phyloP scores from a whole-genome alignment of 2,888 invertebrate genomes.

The Arenicola marina region DNA sequence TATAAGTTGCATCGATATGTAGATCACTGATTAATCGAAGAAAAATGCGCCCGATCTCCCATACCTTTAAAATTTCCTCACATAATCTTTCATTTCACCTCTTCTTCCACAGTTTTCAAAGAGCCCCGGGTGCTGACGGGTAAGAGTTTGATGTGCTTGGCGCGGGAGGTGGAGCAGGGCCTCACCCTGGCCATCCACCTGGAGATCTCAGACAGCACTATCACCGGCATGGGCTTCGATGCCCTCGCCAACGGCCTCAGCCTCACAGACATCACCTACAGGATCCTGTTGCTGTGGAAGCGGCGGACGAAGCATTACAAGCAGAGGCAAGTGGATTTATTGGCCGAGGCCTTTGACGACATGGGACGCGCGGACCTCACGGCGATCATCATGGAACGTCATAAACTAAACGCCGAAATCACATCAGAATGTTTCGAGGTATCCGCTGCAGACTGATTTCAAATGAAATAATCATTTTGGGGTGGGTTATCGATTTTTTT shows the following conservation, averaged over 20 bases:
- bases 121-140: slow-evolving; percentile 56
- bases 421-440: slow-evolving; percentile 41
- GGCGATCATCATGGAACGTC: slow-evolving; percentile 42
- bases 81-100: too few relatives aligned
- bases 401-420: slow-evolving; percentile 50
- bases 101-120: slow-evolving; percentile 49
- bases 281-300: slow-evolving; percentile 58
- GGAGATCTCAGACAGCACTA: slow-evolving; percentile 55
- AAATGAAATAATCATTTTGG: too few relatives aligned
- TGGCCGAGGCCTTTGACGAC: slow-evolving; percentile 45
- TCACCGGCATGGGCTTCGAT: slow-evolving; percentile 60
- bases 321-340: slow-evolving; percentile 42
- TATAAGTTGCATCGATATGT: too few relatives aligned
- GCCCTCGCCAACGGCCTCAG: slow-evolving; percentile 55
- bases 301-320: slow-evolving; percentile 29
- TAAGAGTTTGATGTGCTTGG: slow-evolving; percentile 50
- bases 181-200: slow-evolving; percentile 58
- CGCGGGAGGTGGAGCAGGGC: slow-evolving; percentile 53
- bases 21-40: too few relatives aligned
- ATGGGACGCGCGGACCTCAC: slow-evolving; percentile 53
- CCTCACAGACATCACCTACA: slow-evolving; percentile 57
- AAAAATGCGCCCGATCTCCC: too few relatives aligned
- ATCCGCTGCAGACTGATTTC: neutral
- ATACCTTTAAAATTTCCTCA: too few relatives aligned
- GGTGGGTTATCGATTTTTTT: too few relatives aligned